These are phyloP conservation scores for Ophioderma brevispina DNA, from an alignment of 35 echinoderm and acorn worm genomes.

Conservation along the genomic window DNA sequence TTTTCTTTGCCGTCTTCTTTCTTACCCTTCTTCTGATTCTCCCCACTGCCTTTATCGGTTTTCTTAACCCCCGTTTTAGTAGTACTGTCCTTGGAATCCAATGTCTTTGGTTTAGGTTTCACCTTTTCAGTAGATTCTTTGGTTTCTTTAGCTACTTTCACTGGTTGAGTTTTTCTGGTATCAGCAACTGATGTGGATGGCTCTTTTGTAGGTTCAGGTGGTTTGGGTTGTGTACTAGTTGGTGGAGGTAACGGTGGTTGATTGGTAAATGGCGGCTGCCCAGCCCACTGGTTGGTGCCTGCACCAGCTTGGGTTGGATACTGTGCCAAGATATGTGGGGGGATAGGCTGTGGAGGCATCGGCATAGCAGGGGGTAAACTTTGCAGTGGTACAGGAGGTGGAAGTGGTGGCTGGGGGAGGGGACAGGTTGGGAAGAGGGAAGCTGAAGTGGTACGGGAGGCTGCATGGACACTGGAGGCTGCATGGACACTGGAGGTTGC, in stretches of 20 bases:
- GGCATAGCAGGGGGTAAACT: not conserved
- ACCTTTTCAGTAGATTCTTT: not conserved
- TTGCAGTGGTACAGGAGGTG: not conserved
- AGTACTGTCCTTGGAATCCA: conserved; percentile 10
- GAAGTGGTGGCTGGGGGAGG: not conserved
- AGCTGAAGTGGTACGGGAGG: conserved; percentile 2
- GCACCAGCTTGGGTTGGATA: not conserved
- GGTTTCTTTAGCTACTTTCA: not conserved
- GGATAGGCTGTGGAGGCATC: not conserved
- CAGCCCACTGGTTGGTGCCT: not conserved
- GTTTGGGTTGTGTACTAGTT: not conserved
- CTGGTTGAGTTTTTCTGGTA: not conserved
- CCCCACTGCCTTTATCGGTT: not conserved
- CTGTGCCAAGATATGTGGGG: not conserved
- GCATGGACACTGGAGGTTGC: not conserved
- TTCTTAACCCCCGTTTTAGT: conserved; percentile 31
- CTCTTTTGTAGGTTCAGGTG: not conserved
- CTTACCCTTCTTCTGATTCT: not conserved
- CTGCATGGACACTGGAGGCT: not conserved
- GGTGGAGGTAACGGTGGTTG: not conserved
- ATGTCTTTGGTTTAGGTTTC: conserved; percentile 17
- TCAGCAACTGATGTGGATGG: not conserved
- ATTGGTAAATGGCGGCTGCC: not conserved
- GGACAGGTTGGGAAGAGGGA: conserved; percentile 8
- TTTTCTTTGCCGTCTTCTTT: conserved; percentile 1